A percentile compares a stretch with the other conserved stretches of the same genome.
Conservation (phyloP, 2,113 vertebrate genomes). For the Ceyx melanurus region DNA sequence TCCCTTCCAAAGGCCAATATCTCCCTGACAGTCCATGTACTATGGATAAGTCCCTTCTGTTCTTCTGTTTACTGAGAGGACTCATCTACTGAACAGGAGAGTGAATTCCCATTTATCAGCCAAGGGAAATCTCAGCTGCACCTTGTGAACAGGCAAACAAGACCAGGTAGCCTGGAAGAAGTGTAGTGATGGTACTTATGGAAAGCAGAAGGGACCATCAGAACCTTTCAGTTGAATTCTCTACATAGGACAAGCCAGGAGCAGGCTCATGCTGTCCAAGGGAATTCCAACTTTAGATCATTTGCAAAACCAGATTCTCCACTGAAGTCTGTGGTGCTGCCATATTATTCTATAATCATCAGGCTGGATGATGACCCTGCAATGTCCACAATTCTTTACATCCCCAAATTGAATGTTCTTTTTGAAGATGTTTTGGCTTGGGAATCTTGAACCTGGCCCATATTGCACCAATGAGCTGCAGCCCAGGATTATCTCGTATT, state of each 20-base stretch:
- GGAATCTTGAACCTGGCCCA: not conserved
- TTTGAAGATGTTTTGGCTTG: not conserved
- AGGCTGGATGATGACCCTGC: not conserved
- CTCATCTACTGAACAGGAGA: not conserved
- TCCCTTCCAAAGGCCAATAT: not conserved
- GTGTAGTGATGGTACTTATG: not conserved
- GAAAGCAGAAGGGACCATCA: not conserved
- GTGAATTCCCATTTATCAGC: not conserved
- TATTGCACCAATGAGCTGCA: not conserved
- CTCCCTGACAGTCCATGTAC: not conserved
- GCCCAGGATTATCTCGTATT: not conserved
- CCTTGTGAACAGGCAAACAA: not conserved
- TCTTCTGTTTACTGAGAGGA: not conserved
- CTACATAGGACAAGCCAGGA: not conserved
- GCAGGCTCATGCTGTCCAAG: not conserved
- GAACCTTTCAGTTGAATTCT: not conserved
- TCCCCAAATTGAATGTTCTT: accelerated
- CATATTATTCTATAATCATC: not conserved
- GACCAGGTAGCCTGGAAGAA: not conserved
- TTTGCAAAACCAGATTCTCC: not conserved
- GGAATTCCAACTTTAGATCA: not conserved
- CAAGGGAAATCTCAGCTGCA: not conserved
- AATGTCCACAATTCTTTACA: not conserved
- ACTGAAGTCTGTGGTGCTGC: not conserved
- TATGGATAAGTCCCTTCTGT: not conserved